A percentile compares a stretch with the other conserved stretches of the same genome.
phyloP scores from a whole-genome alignment of 2,797 vertebrate genomes.

The Rhynchotus rufescens region DNA sequence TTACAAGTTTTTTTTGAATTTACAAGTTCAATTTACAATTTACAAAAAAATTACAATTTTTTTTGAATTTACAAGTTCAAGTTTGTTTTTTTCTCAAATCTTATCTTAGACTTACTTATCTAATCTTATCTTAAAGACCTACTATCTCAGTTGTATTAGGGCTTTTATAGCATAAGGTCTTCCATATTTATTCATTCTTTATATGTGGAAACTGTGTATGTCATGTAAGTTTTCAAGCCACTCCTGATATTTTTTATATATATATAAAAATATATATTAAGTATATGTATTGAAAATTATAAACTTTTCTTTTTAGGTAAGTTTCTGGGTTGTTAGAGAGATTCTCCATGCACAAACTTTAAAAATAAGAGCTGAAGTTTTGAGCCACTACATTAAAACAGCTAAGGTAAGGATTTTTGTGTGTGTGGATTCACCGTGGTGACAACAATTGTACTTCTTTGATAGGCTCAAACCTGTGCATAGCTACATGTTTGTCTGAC shows the following conservation, averaged over 20 bases:
- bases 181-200: not conserved
- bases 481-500: slow-evolving; percentile 29
- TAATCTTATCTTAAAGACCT: too few species aligned
- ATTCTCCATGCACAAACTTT: slow-evolving; percentile 97
- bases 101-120: too few species aligned
- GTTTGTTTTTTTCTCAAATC: too few species aligned
- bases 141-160: not conserved
- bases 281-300: not conserved
- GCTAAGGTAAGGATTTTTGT: slow-evolving; percentile 89
- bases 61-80: too few species aligned
- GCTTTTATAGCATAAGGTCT: not conserved
- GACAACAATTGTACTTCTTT: not conserved
- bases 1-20: too few species aligned
- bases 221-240: not conserved
- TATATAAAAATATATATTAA: too few species aligned
- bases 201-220: not conserved
- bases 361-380: slow-evolving; percentile 98
- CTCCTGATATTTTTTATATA: not conserved
- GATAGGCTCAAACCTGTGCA: not conserved
- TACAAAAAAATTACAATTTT: too few species aligned
- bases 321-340: slow-evolving; percentile 99
- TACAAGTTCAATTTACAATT: too few species aligned
- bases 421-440: not conserved
- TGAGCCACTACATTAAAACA: slow-evolving; percentile 98
- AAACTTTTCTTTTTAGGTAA: slow-evolving; percentile 84